Base-by-base conservation (phyloP, 2,797 vertebrate species). In the Channallabes apus region DNA sequence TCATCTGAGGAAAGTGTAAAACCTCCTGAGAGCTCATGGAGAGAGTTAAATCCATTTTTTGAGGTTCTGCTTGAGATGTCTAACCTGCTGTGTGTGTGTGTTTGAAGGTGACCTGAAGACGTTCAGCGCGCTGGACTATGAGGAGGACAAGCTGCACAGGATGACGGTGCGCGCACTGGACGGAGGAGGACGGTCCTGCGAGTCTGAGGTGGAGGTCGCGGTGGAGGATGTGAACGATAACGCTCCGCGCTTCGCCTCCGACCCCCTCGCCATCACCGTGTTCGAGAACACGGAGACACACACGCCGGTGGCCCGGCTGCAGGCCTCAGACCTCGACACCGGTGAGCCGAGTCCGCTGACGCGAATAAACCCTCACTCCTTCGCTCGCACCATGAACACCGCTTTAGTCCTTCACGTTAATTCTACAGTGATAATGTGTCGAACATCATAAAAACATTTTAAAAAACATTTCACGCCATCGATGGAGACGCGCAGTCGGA, bases 171-270 rank as follows among this genome's bases (percentile, higher is more conserved):
- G 95, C 81, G 98, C 97, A 9, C 92, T 96, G 76, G 98, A 99
- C 15, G 97, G 97, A 87, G 98, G 98, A 35, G 97, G 98, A 0
- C 95, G 95, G 6, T 97, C 94, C 94, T 99, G 98, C 67, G 95
- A 98, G 86, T 94, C 96, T 0, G 92, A 92, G 73, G 24, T 99
- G 82, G 93, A 96, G 92, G 93, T 99, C 75, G 89, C 89, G 0
- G 91, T 99, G 82, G 97, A 97, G 86, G 98, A 99, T 38, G 93
- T 97, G 88, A 99, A 99, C 56, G 98, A 99, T 93, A 99, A 99
- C 18, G 92, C 93, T 0, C 98, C 98, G 0, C 96, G 96, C 86
- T 99, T 99, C 90, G 93, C 95, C 5, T 92, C 95, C 0, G 96
- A 99, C 82, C 94, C 95, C 0, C 96, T 97, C 85, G 90, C 95